Conservation (phyloP, 1,140 invertebrate species). For the Rhagoletis zephyria region DNA sequence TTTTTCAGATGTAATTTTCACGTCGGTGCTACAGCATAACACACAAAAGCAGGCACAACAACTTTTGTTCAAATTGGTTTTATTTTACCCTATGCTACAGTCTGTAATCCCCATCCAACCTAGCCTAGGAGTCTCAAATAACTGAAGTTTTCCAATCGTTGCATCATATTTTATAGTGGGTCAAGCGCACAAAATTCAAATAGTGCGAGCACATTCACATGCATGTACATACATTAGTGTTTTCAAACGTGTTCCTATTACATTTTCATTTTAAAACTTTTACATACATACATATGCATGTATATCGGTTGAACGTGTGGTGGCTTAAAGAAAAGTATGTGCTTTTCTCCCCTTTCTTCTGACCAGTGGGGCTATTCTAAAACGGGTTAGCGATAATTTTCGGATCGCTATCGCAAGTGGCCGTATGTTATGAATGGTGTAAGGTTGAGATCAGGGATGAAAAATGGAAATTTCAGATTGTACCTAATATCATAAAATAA, state of each 20-base stretch:
- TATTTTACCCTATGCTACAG: background rate
- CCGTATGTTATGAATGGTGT: too few relatives aligned
- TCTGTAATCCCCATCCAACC: background rate
- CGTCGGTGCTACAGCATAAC: background rate
- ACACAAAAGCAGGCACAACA: background rate
- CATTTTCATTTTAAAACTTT: too few relatives aligned
- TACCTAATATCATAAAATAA: too few relatives aligned
- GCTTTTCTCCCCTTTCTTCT: too few relatives aligned
- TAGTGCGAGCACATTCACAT: background rate
- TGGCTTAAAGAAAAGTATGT: too few relatives aligned
- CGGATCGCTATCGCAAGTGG: too few relatives aligned
- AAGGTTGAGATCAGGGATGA: too few relatives aligned
- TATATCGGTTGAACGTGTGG: background rate
- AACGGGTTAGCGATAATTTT: too few relatives aligned
- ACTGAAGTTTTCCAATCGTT: conserved; percentile 56
- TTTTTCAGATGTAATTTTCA: conserved; percentile 35
- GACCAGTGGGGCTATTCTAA: too few relatives aligned
- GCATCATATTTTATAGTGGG: conserved; percentile 58
- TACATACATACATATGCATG: background rate
- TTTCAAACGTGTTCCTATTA: too few relatives aligned
- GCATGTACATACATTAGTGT: background rate
- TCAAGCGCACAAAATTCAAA: conserved; percentile 17
- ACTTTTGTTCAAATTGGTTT: background rate
- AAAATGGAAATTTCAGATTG: too few relatives aligned
- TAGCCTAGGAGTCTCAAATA: conserved; percentile 22